These are phyloP conservation scores for Drosophila baimaii DNA, from an alignment of 1,140 invertebrate genomes.

Conservation along the genomic window DNA sequence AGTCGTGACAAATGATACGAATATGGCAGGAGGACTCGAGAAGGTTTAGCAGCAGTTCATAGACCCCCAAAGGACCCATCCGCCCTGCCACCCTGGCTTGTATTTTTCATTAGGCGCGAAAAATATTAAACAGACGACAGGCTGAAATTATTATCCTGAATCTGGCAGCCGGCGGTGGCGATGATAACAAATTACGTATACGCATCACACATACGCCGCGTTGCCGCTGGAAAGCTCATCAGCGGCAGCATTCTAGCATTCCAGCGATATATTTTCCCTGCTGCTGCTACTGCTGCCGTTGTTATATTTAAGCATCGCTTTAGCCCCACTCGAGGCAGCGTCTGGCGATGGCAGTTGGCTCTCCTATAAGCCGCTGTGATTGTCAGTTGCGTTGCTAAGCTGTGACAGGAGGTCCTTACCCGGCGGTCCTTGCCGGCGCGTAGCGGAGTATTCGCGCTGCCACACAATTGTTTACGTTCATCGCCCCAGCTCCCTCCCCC, in stretches of 20 bases:
- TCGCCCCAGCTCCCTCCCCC: constrained; percentile 6
- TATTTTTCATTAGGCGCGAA: constrained; percentile 81
- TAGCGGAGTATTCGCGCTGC: constrained; percentile 48
- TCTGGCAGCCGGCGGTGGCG: constrained; percentile 35
- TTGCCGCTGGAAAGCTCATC: constrained; percentile 69
- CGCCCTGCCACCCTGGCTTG: constrained; percentile 25
- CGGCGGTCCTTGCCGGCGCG: not conserved
- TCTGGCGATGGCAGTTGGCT: constrained; percentile 38
- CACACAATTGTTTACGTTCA: constrained; percentile 71
- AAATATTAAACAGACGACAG: constrained; percentile 78
- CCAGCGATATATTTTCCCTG: constrained; percentile 8
- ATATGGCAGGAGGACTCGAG: constrained; percentile 22
- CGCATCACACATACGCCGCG: constrained; percentile 73
- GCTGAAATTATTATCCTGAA: constrained; percentile 67
- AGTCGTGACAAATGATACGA: constrained; percentile 55
- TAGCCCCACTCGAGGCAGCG: constrained; percentile 47
- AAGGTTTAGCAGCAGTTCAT: constrained; percentile 58
- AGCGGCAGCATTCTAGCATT: constrained; percentile 18
- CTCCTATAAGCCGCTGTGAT: constrained; percentile 65
- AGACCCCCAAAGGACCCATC: constrained; percentile 40
- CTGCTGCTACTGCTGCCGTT: constrained; percentile 3
- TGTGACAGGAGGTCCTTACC: constrained; percentile 22
- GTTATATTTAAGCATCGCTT: constrained; percentile 52
- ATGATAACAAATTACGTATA: constrained; percentile 79
- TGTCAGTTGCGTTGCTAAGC: constrained; percentile 63